Percentiles rank a stretch among this genome's conserved stretches.
phyloP scores from a whole-genome alignment of 2,888 invertebrate species.

The Copidosoma aretas region DNA sequence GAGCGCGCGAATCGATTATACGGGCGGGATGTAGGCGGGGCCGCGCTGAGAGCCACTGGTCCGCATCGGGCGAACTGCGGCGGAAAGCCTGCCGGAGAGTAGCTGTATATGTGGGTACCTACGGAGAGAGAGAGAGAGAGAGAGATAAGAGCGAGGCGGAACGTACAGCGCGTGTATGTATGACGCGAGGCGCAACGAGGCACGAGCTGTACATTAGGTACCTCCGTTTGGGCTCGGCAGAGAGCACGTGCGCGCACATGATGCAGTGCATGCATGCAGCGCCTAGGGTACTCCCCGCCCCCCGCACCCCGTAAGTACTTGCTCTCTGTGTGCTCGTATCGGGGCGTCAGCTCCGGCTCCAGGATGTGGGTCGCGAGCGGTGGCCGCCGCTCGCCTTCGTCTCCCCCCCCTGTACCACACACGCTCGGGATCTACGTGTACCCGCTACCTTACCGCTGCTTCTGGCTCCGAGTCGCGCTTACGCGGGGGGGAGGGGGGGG shows the following conservation, averaged over 20 bases:
- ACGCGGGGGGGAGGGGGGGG: neutral
- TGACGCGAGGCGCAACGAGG: no score
- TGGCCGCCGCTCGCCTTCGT: neutral
- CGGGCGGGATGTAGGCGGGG: constrained; percentile 53
- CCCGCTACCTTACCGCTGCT: neutral
- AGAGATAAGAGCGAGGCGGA: constrained; percentile 5
- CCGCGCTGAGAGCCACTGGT: constrained; percentile 58
- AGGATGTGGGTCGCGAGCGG: constrained; percentile 60
- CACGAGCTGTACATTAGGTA: no score
- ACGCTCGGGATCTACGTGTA: neutral
- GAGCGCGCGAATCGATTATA: constrained; percentile 9
- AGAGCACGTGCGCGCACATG: no score
- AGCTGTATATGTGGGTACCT: no score
- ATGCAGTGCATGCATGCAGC: no score
- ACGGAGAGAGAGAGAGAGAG: no score
- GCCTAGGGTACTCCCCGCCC: no score
- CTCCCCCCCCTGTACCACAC: neutral
- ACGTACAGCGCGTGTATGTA: constrained; percentile 46
- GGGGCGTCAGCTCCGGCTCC: constrained; percentile 40
- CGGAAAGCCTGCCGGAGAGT: no score
- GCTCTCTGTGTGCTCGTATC: constrained; percentile 46
- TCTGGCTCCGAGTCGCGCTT: neutral
- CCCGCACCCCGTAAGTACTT: constrained; percentile 56
- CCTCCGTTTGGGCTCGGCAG: no score
- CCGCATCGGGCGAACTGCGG: constrained; percentile 3